phyloP scores from a whole-genome alignment of 2,888 invertebrate species.

The Pterostichus madidus region DNA sequence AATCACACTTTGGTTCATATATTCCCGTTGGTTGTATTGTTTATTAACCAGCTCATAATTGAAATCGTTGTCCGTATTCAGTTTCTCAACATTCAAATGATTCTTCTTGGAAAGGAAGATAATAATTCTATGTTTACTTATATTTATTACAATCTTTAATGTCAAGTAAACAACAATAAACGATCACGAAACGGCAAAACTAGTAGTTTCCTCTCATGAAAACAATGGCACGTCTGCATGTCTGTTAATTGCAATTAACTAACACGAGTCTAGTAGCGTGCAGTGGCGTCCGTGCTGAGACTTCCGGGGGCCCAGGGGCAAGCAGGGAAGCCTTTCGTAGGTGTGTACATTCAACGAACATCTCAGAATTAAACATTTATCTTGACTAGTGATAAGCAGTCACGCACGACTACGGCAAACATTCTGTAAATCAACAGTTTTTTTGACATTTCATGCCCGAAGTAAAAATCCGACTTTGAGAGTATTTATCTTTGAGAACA shows the following conservation, averaged over 20 bases:
- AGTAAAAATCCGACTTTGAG: conserved; percentile 49
- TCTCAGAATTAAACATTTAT: conserved; percentile 63
- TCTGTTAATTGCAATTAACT: conserved; percentile 62
- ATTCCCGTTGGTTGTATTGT: too few relatives aligned
- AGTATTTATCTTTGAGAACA: conserved; percentile 55
- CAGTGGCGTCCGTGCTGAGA: conserved; percentile 2
- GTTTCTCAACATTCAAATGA: too few relatives aligned
- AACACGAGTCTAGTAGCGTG: conserved; percentile 42
- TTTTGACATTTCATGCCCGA: conserved; percentile 70
- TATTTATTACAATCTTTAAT: conserved; percentile 14
- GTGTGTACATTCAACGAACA: conserved; percentile 47
- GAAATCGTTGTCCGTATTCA: too few relatives aligned
- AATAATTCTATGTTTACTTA: neutral
- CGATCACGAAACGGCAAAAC: neutral
- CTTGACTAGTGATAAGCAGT: conserved; percentile 62
- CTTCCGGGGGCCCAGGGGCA: neutral
- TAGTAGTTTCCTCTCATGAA: neutral
- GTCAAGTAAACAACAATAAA: conserved; percentile 16
- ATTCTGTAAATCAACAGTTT: conserved; percentile 68
- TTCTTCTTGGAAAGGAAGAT: too few relatives aligned
- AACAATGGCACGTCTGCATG: conserved; percentile 25
- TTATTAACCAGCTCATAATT: too few relatives aligned
- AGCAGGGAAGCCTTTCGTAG: conserved; percentile 25
- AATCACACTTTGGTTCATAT: too few relatives aligned
- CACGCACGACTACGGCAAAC: conserved; percentile 59